Conservation (phyloP, 2,113 vertebrate genomes). For the Zapornia atra region DNA sequence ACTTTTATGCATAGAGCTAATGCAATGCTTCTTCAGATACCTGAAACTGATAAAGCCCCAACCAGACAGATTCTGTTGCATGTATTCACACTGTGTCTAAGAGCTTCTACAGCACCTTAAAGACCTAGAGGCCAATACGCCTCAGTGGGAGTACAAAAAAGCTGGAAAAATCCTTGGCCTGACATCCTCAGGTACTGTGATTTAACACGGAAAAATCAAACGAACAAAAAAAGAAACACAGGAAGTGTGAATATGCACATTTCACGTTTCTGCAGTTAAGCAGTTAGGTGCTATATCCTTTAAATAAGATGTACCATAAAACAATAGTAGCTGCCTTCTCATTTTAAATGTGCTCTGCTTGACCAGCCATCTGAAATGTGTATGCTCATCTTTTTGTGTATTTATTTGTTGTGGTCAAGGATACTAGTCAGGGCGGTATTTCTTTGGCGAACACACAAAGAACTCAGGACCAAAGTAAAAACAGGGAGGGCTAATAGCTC, state of each 20-base stretch:
- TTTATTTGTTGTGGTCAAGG: not conserved
- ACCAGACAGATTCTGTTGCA: not conserved
- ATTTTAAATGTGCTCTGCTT: not conserved
- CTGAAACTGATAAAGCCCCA: not conserved
- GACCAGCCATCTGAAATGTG: not conserved
- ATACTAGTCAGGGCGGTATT: not conserved
- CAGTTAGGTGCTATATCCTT: not conserved
- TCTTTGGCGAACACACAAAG: slow-evolving; percentile 1
- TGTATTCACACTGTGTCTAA: not conserved
- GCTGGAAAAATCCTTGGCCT: not conserved
- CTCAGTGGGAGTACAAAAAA: not conserved
- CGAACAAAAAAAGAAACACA: not conserved
- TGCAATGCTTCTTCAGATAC: not conserved
- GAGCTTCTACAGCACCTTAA: not conserved
- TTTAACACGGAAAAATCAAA: not conserved
- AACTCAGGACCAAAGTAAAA: not conserved
- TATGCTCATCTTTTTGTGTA: not conserved
- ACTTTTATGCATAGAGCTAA: not conserved
- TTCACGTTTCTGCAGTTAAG: not conserved
- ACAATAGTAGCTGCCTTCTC: not conserved
- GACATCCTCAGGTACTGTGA: not conserved
- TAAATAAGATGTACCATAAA: not conserved
- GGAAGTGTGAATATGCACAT: not conserved
- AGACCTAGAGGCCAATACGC: not conserved
- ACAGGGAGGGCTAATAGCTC: not conserved